Evolutionary conservation across 2,888 invertebrate species (phyloP).

Genomic region (Drosophila tanythrix): DNA sequence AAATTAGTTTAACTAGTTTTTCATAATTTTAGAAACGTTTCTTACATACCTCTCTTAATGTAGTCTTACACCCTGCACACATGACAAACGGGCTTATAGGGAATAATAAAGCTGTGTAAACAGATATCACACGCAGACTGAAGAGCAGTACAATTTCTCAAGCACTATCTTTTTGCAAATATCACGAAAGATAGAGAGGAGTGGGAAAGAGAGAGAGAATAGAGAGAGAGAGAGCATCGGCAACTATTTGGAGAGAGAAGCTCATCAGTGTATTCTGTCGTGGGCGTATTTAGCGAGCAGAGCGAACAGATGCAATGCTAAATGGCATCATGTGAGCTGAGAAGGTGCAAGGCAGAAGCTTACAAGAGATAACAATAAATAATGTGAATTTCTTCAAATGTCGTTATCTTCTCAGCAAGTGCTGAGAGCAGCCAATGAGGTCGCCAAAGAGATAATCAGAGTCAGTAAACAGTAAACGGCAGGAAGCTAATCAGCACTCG

Average conservation of each 20-base stretch:
- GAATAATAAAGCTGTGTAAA: neutral
- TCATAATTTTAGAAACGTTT: neutral
- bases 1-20: neutral
- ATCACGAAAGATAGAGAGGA: neutral
- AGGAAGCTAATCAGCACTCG: neutral
- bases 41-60: neutral
- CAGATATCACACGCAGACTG: neutral
- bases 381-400: neutral
- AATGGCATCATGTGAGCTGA: neutral
- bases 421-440: neutral
- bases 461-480: too few relatives aligned
- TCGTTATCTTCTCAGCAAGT: neutral
- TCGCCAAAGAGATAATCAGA: neutral
- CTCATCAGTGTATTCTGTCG: neutral
- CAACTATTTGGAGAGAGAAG: neutral
- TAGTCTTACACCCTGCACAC: neutral
- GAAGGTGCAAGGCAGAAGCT: neutral
- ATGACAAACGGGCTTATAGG: neutral
- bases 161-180: neutral
- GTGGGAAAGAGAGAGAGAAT: neutral
- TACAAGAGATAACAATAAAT: neutral
- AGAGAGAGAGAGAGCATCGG: too few relatives aligned
- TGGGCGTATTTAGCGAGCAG: neutral
- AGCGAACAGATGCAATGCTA: neutral
- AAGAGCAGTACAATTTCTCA: neutral